Percentiles rank a stretch among this genome's conserved stretches.
Evolutionary conservation across 2,113 vertebrate genomes (phyloP).

Genomic region (Dromiciops gliroides): DNA sequence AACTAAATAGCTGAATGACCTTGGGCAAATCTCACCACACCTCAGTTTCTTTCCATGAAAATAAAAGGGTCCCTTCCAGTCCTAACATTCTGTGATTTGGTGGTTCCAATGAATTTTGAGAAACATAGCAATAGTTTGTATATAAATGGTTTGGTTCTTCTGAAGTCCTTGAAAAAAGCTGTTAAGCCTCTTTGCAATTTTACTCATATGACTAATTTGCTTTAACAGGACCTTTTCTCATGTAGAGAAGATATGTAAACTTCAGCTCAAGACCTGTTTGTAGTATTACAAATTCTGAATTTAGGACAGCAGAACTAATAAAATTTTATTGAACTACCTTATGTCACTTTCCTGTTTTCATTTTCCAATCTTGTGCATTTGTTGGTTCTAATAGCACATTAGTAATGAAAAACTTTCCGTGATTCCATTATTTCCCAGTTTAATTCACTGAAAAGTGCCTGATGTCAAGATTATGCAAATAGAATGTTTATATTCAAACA

Average conservation of each 20-base stretch:
- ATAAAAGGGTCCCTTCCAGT: background rate
- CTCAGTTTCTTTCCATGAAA: background rate
- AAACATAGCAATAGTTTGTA: background rate
- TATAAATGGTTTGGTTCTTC: background rate
- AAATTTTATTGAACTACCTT: background rate
- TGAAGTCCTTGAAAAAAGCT: background rate
- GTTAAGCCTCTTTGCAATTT: background rate
- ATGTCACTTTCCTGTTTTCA: background rate
- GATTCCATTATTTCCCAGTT: background rate
- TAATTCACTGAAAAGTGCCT: constrained; percentile 11
- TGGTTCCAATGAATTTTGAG: background rate
- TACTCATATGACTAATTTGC: background rate
- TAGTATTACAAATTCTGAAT: background rate
- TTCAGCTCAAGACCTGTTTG: background rate
- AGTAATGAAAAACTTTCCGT: background rate
- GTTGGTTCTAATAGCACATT: background rate
- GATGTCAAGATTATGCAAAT: background rate
- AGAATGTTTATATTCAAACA: constrained; percentile 27
- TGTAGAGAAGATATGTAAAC: background rate
- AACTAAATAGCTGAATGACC: background rate
- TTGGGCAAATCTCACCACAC: background rate
- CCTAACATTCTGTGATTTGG: background rate
- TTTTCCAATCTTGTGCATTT: background rate
- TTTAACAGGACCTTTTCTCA: background rate
- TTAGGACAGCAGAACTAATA: background rate